Base-by-base conservation (phyloP, 2,888 invertebrate genomes). In the Rhagium mordax region DNA sequence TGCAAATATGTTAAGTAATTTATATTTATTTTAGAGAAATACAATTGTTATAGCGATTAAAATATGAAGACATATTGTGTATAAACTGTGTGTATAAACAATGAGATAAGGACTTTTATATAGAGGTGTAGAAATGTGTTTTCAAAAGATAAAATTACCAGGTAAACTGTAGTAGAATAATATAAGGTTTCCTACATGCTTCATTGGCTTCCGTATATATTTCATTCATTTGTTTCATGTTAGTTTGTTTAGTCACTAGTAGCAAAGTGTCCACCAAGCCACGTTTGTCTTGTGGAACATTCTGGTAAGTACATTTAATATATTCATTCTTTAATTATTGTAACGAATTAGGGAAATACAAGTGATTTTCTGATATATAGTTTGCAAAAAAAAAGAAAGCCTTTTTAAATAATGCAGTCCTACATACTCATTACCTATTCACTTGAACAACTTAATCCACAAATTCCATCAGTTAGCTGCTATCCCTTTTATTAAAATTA, bases 171-270 rank as follows among this genome's bases (percentile, higher is more conserved):
- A 72, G 70, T 10, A 16, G 8, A 18, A 15, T 3, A 49, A 71
- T 81, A 77, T 83, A 81, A 66, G 81, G 82, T 84, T 84, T 82
- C 84, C 74, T 76, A 64, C 75, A 79, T 78, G 79, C 80, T 83
- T 84, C 75, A 84, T 81, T 83, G 84, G 84, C 81, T 85, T 85
- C 84, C 48, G 68, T 75, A 82, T 84, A 78, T 49, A 74, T 79
- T 83, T 81, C 84, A 68, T 71, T 74, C 20, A 68, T 62, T 61
- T 62, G 33, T 71, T 74, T 76, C 67, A 53, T 20, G 53, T 33
- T 27, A 65, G n/a, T n/a, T 65, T 60, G 21, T 33, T 65, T 20
- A 20, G 29, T 16, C 55, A 53, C 18, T 7, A 41, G 16, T 29
- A 53, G n/a, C 7, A 10, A 18, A 60, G 59, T 60, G 59, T 60